Percentiles rank a stretch among this genome's conserved stretches.
phyloP scores from a whole-genome alignment of 2,113 vertebrate species.

The Plecotus auritus region DNA sequence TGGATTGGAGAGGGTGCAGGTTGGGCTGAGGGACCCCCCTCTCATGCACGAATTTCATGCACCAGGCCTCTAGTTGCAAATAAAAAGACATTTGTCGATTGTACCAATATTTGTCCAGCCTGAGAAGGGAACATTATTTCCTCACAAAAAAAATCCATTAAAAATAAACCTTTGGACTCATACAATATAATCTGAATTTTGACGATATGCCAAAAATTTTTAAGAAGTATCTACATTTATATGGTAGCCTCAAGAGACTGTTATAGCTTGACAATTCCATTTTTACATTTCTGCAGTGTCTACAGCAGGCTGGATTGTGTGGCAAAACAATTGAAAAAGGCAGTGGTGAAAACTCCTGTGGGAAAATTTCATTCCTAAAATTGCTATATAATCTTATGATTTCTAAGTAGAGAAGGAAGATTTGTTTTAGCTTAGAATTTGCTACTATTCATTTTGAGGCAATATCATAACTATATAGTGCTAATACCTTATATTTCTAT shows the following conservation, averaged over 20 bases:
- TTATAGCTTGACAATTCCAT: not conserved
- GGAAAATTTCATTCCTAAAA: constrained; percentile 32
- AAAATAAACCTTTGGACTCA: not conserved
- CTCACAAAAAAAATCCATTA: not conserved
- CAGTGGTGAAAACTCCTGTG: not conserved
- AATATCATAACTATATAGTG: not conserved
- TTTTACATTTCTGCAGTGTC: constrained; percentile 21
- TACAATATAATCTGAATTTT: not conserved
- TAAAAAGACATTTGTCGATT: not conserved
- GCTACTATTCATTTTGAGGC: not conserved
- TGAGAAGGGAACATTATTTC: not conserved
- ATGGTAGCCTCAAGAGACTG: not conserved
- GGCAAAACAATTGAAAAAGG: constrained; percentile 21
- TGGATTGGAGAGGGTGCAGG: too few relatives aligned
- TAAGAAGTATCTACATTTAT: not conserved
- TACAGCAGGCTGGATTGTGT: not conserved
- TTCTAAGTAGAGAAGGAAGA: not conserved
- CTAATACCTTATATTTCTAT: not conserved
- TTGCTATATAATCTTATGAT: not conserved
- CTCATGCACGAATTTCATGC: too few relatives aligned
- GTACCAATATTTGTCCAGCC: not conserved
- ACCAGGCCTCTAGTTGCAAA: not conserved
- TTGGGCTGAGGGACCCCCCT: too few relatives aligned
- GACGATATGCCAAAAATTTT: not conserved
- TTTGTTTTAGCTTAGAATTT: constrained; percentile 2